A percentile compares a stretch with the other conserved stretches of the same genome.
phyloP scores from a whole-genome alignment of 1,140 invertebrate species.

The Cotesia glomerata region DNA sequence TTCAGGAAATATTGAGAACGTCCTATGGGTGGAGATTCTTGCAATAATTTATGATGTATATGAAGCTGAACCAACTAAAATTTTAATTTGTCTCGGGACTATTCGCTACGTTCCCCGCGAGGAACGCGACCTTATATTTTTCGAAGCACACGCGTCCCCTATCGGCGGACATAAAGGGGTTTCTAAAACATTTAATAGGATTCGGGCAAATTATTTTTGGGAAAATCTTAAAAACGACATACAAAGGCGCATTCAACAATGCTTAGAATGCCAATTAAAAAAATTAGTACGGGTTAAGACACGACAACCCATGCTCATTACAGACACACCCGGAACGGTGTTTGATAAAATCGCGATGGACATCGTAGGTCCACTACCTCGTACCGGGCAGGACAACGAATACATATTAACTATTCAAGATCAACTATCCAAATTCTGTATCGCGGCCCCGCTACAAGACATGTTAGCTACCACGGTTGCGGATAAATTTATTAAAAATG shows the following conservation, averaged over 20 bases:
- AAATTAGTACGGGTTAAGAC: background rate
- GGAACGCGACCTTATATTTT: background rate
- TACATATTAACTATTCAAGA: constrained; percentile 8
- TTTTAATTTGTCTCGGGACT: background rate
- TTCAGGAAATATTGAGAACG: background rate
- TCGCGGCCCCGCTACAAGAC: background rate
- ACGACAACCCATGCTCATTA: background rate
- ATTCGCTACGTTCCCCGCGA: background rate
- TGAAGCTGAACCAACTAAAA: background rate
- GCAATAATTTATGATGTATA: background rate
- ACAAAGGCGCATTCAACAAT: background rate
- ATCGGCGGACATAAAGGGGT: background rate
- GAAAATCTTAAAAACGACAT: no score
- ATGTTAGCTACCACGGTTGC: background rate
- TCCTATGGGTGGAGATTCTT: background rate
- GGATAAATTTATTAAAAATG: background rate
- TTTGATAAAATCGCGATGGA: background rate
- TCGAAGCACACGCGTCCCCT: background rate
- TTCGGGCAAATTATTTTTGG: background rate
- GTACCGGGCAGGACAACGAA: background rate
- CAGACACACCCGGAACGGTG: background rate
- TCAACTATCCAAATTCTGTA: background rate
- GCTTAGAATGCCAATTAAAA: background rate
- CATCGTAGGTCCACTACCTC: background rate
- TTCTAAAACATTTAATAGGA: background rate